Conservation (phyloP, 2,888 invertebrate species). For the Drosophila limbata region DNA sequence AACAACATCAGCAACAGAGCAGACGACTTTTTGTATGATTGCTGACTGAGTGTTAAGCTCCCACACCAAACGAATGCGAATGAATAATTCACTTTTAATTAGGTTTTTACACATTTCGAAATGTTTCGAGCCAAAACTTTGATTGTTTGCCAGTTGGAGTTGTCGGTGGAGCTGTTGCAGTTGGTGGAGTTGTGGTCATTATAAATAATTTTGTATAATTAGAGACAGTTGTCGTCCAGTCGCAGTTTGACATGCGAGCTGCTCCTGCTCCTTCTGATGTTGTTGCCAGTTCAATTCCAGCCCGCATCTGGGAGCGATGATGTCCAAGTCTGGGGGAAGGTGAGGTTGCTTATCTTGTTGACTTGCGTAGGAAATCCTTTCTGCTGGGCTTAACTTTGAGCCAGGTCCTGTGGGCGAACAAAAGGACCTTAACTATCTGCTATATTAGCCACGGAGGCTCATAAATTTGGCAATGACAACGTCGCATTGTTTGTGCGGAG, state of each 20-base stretch:
- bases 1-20: constrained; percentile 20
- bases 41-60: constrained; percentile 45
- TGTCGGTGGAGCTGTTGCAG: constrained; percentile 1
- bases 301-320: constrained; percentile 16
- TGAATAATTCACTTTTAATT: constrained; percentile 82
- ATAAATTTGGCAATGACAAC: constrained; percentile 81
- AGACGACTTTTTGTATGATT: constrained; percentile 68
- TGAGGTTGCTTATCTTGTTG: constrained; percentile 56
- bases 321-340: neutral
- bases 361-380: constrained; percentile 52
- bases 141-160: constrained; percentile 28
- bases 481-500: constrained; percentile 60
- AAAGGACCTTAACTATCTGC: constrained; percentile 65
- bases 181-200: constrained; percentile 53
- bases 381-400: constrained; percentile 63
- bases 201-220: constrained; percentile 80
- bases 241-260: constrained; percentile 63
- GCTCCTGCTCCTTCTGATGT: neutral
- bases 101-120: constrained; percentile 70
- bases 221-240: constrained; percentile 73
- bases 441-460: constrained; percentile 81
- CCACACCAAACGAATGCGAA: constrained; percentile 60
- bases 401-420: constrained; percentile 48
- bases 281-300: neutral
- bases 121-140: constrained; percentile 38